A percentile compares a stretch with the other conserved stretches of the same genome.
phyloP scores from a whole-genome alignment of 2,888 invertebrate species.

The Microctonus brassicae region DNA sequence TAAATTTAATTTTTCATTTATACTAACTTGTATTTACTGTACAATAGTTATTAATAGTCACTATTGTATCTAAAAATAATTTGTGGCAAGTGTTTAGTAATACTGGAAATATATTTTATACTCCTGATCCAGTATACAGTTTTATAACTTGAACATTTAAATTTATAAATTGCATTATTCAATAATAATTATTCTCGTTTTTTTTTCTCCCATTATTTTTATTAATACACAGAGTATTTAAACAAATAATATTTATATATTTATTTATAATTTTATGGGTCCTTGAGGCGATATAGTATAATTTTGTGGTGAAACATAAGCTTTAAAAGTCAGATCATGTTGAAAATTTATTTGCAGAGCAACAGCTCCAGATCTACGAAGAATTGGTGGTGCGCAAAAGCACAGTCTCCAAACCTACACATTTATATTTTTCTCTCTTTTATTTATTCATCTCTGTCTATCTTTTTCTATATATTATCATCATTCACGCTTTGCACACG shows the following conservation, averaged over 20 bases:
- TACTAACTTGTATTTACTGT: background rate
- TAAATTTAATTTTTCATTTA: background rate
- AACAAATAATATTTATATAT: background rate
- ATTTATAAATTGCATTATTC: background rate
- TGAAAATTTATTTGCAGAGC: conserved; percentile 34
- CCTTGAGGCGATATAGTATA: background rate
- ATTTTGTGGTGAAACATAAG: background rate
- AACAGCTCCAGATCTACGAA: conserved; percentile 33
- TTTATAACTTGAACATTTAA: background rate
- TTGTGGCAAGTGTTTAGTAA: background rate
- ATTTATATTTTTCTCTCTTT: background rate
- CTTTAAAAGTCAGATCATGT: background rate
- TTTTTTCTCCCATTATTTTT: too few relatives aligned
- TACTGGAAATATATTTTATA: background rate
- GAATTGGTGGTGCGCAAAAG: conserved; percentile 12
- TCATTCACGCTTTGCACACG: background rate
- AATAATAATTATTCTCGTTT: background rate
- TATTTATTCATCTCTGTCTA: background rate
- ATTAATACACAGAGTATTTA: too few relatives aligned
- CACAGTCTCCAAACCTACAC: background rate
- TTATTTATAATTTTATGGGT: background rate
- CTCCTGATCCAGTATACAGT: too few relatives aligned
- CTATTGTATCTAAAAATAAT: background rate
- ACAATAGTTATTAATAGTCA: background rate
- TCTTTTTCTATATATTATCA: background rate